These are phyloP conservation scores for Drosophila recens DNA, from an alignment of 2,888 invertebrate genomes.

Conservation along the genomic window DNA sequence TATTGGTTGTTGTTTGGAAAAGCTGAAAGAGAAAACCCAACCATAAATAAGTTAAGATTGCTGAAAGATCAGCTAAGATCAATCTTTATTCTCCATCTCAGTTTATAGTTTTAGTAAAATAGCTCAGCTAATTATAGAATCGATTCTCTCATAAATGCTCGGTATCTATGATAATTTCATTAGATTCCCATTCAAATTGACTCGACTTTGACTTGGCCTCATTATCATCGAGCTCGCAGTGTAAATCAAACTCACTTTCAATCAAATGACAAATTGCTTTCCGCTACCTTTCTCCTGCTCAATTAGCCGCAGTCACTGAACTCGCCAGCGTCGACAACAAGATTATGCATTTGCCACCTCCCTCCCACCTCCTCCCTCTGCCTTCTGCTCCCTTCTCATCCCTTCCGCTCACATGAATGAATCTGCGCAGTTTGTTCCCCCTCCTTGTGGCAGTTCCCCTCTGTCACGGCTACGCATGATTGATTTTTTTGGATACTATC, in stretches of 20 bases:
- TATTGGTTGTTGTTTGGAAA: too few species aligned
- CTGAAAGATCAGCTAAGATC: neutral
- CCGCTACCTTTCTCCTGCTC: constrained; percentile 75
- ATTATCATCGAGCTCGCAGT: constrained; percentile 41
- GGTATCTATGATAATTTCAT: constrained; percentile 1
- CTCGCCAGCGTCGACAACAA: constrained; percentile 56
- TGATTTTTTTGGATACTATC: constrained; percentile 56
- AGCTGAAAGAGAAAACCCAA: too few species aligned
- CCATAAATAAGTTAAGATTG: neutral
- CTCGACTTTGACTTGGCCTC: constrained; percentile 19
- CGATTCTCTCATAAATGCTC: neutral
- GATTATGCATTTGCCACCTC: constrained; percentile 58
- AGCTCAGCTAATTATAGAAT: neutral
- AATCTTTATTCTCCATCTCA: neutral
- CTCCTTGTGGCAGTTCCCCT: constrained; percentile 10
- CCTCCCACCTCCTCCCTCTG: neutral
- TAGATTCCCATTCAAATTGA: constrained; percentile 5
- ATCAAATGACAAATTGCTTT: constrained; percentile 77
- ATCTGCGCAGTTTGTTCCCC: constrained; percentile 2
- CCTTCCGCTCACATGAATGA: neutral
- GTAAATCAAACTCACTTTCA: constrained; percentile 74
- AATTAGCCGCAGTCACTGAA: constrained; percentile 75
- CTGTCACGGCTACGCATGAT: constrained; percentile 49
- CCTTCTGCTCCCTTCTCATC: too few species aligned
- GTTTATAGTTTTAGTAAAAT: neutral